phyloP scores from a whole-genome alignment of 1,140 invertebrate genomes.

The Amyelois transitella region DNA sequence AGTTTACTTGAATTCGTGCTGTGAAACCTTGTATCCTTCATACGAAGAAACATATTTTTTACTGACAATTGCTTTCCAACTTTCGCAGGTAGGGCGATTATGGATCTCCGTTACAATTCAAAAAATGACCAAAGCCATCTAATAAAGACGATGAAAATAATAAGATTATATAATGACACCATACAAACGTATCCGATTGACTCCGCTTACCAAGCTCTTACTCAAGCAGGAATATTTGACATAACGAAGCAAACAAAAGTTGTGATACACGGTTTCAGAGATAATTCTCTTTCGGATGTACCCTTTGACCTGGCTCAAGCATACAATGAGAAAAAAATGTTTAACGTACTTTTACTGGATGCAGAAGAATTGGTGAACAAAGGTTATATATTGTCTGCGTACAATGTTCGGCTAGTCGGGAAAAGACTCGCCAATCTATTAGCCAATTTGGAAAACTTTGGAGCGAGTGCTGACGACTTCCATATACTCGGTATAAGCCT shows the following conservation, averaged over 20 bases:
- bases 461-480: conserved; percentile 64
- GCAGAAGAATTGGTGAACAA: conserved; percentile 59
- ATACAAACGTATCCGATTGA: conserved; percentile 44
- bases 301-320: conserved; percentile 50
- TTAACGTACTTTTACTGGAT: conserved; percentile 59
- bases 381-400: conserved; percentile 52
- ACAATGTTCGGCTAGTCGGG: conserved; percentile 65
- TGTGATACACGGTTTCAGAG: conserved; percentile 62
- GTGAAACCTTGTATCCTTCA: too few species aligned
- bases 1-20: conserved; percentile 50
- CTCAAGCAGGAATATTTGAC: conserved; percentile 43
- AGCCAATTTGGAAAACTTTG: conserved; percentile 68
- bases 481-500: conserved; percentile 78
- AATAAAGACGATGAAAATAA: conserved; percentile 59
- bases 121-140: conserved; percentile 44
- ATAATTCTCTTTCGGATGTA: conserved; percentile 52
- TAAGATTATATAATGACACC: conserved; percentile 34
- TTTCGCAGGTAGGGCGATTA: conserved; percentile 56
- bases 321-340: conserved; percentile 58
- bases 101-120: conserved; percentile 47
- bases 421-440: conserved; percentile 69
- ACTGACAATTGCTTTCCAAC: conserved; percentile 16
- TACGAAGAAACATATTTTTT: too few species aligned
- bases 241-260: conserved; percentile 65
- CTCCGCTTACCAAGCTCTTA: conserved; percentile 43